Percentiles rank a stretch among this genome's conserved stretches.
phyloP scores from a whole-genome alignment of 2,888 invertebrate genomes.

The Brachyptera putata region DNA sequence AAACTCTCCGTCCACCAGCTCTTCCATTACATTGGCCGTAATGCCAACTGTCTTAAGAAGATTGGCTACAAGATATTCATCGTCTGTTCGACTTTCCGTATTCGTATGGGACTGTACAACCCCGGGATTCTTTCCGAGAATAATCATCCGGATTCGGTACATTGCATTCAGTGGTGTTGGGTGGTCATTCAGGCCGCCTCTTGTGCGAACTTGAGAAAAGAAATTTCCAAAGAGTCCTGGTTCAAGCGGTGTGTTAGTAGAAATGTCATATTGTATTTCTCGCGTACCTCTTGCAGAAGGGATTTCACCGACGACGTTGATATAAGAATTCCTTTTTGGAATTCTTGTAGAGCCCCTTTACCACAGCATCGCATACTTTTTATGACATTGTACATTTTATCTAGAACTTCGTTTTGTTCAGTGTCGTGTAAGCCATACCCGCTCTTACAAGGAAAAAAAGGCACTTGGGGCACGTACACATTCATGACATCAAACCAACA shows the following conservation, averaged over 20 bases:
- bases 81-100: conserved; percentile 7
- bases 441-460: conserved; percentile 27
- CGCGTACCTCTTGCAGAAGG: conserved; percentile 26
- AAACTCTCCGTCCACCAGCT: no score
- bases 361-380: conserved; percentile 31
- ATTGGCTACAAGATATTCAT: conserved; percentile 30
- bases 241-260: conserved; percentile 35
- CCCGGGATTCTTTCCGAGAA: conserved; percentile 34
- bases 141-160: conserved; percentile 33
- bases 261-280: conserved; percentile 28
- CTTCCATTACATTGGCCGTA: background rate
- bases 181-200: conserved; percentile 35
- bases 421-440: conserved; percentile 32
- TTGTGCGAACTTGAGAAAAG: conserved; percentile 33
- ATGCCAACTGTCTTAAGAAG: conserved; percentile 19
- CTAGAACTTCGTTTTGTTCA: conserved; percentile 33
- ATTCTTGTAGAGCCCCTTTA: conserved; percentile 32
- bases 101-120: conserved; percentile 23
- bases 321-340: conserved; percentile 35
- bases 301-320: conserved; percentile 32
- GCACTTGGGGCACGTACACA: conserved; percentile 26
- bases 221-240: conserved; percentile 35
- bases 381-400: conserved; percentile 31
- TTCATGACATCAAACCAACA: conserved; percentile 38
- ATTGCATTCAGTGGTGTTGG: conserved; percentile 34